Percentiles rank a stretch among this genome's conserved stretches.
Conservation (phyloP, 2,888 invertebrate species). For the Frankliniella fusca region DNA sequence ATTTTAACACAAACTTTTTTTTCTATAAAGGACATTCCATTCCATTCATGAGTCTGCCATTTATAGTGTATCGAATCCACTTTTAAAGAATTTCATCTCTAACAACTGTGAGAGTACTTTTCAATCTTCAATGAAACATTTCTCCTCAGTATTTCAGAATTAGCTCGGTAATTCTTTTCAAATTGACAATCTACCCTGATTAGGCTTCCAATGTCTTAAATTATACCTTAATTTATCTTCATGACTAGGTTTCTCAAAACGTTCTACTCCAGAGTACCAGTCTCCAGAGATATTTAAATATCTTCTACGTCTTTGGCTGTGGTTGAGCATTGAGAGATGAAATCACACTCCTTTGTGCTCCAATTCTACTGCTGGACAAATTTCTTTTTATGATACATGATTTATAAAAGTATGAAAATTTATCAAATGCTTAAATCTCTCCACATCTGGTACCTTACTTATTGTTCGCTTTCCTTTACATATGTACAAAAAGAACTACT, state of each 20-base stretch:
- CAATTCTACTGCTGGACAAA: background rate
- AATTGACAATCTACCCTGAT: background rate
- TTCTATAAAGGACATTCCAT: background rate
- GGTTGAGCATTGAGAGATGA: background rate
- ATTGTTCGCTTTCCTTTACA: background rate
- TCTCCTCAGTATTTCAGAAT: too few relatives aligned
- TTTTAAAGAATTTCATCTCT: background rate
- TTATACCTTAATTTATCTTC: background rate
- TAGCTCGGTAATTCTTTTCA: background rate
- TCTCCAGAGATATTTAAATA: background rate
- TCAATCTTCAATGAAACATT: too few relatives aligned
- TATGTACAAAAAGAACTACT: background rate
- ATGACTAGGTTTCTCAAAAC: background rate
- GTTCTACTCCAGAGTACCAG: background rate
- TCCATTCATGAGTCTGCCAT: too few relatives aligned
- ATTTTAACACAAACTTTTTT: background rate
- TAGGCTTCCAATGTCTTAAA: background rate
- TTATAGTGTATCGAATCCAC: background rate
- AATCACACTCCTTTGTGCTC: background rate
- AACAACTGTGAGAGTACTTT: too few relatives aligned
- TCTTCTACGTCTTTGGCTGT: background rate
- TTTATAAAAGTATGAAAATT: slow-evolving; percentile 21
- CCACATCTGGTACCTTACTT: background rate
- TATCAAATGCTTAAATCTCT: slow-evolving; percentile 4
- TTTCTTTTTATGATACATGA: slow-evolving; percentile 1